Evolutionary conservation across 2,797 vertebrate species (phyloP), one percentile per base, ranked within the genome.

Genomic region (Pseudopleuronectes americanus): DNA sequence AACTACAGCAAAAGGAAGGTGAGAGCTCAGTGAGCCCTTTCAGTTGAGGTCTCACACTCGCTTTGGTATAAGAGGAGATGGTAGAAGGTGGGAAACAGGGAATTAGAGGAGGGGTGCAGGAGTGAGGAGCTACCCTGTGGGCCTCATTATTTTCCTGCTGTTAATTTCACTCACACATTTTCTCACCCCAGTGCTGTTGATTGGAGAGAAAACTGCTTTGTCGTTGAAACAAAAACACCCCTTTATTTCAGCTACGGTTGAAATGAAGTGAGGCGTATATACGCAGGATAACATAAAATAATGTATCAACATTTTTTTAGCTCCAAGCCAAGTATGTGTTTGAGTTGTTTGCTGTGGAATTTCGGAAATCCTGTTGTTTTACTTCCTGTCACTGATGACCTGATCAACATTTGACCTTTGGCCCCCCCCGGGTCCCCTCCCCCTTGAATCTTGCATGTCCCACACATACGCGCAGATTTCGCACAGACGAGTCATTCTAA

Each of bases 101-200:
- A 91, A 90, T 91, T 86, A 89, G 66, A 90, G 74, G 76, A 85
- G 80, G 88, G 90, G 92, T 84, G 89, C 85, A 90, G 84, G 90
- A 93, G 92, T 93, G 93, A 93, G 77, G 90, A 94, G 89, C 88
- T 89, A 93, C 93, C 93, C 94, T 92, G 90, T 91, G 93, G 93
- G 94, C 90, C 94, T 95, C 94, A 95, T 95, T 95, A 95, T 95
- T 95, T 92, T 93, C 94, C 91, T 93, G 91, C 92, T 94, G 94
- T 93, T 95, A 95, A 94, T 94, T 94, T 94, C 82, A 90, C 87
- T 92, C 83, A 86, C 89, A 92, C 90, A 90, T 94, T 93, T 95
- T 95, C 92, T 93, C 92, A 94, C 92, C 90, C 93, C 86, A 76
- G 90, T 92, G 89, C 90, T 90, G 92, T 95, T 93, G 94, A 95